Percentiles rank a stretch among this genome's conserved stretches.
phyloP scores from a whole-genome alignment of 2,888 invertebrate genomes.

The Phaedon cochleariae region DNA sequence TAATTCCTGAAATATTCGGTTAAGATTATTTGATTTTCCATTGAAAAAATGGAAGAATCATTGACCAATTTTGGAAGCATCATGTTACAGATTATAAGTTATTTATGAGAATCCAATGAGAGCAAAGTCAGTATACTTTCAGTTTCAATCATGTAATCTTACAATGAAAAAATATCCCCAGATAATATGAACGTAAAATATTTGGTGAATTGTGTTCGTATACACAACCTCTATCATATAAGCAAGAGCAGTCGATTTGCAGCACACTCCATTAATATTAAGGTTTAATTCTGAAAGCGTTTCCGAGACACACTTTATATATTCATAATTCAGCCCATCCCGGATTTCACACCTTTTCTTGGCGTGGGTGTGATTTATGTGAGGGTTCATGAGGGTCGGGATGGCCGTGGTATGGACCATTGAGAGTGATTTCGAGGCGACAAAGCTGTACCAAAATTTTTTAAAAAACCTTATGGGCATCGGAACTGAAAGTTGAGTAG shows the following conservation, averaged over 20 bases:
- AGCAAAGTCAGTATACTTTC: no score
- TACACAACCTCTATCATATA: neutral
- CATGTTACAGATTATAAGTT: no score
- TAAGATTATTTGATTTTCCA: no score
- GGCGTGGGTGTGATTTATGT: constrained; percentile 27
- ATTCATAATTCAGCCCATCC: constrained; percentile 54
- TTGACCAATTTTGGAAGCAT: no score
- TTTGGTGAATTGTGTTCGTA: neutral
- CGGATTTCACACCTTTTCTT: constrained; percentile 49
- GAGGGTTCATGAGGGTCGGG: constrained; percentile 23
- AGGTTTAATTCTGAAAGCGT: constrained; percentile 63
- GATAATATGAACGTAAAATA: neutral
- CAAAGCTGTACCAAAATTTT: no score
- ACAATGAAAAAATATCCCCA: no score
- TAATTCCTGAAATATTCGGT: no score
- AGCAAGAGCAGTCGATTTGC: constrained; percentile 60
- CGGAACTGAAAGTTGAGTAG: no score
- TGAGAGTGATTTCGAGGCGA: neutral
- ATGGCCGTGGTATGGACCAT: neutral
- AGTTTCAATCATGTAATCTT: no score
- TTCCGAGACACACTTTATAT: constrained; percentile 61
- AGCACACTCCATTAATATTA: constrained; percentile 63
- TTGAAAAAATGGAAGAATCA: no score
- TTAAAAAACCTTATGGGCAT: no score
- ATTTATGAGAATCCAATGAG: no score